Evolutionary conservation across 2,888 invertebrate genomes (phyloP), one percentile per base, ranked within the genome.

Genomic region (Mimas tiliae): DNA sequence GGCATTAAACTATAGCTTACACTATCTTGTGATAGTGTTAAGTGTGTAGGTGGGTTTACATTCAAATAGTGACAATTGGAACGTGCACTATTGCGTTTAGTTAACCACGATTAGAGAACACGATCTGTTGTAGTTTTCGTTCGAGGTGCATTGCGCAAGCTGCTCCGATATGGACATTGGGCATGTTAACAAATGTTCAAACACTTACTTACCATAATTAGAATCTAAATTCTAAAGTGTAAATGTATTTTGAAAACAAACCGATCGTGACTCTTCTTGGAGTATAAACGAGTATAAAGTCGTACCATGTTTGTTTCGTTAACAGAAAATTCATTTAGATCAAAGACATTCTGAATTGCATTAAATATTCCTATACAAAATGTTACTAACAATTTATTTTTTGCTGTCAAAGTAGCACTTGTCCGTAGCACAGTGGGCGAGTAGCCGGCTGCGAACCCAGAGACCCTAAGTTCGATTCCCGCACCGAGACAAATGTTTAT

Each of bases 31-130:
- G 58, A 16, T 58, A 11, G 55, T 38, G 34, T 55, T 1, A 19
- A 50, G 58, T 58, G 19, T 19, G 58, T 6, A 38, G 42, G 16
- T 42, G 19, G 58, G 42, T 42, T 58, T 42, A 58, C 21, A 58
- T 58, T 58, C 58, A 58, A 38, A 58, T 38, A 38, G 38, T 42
- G 58, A 58, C 58, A 58, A 58, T 58, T 38, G 19, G 58, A 42
- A 58, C 42, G 58, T 58, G 58, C 42, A 58, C 19, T 19, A 50
- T 50, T 16, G 38, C 55, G 55, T 38, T 58, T 38, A 58, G 16
- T 34, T 38, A 16, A 58, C 16, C 58, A 38, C 58, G 58, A 58
- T 12, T 58, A 58, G 42, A 38, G 16, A 58, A 38, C 58, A 58
- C 58, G 58, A 58, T 58, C 58, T 19, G 38, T 58, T 58, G 38